Conservation (phyloP, 2,888 invertebrate species). For the Marasmarcha lunaedactyla region DNA sequence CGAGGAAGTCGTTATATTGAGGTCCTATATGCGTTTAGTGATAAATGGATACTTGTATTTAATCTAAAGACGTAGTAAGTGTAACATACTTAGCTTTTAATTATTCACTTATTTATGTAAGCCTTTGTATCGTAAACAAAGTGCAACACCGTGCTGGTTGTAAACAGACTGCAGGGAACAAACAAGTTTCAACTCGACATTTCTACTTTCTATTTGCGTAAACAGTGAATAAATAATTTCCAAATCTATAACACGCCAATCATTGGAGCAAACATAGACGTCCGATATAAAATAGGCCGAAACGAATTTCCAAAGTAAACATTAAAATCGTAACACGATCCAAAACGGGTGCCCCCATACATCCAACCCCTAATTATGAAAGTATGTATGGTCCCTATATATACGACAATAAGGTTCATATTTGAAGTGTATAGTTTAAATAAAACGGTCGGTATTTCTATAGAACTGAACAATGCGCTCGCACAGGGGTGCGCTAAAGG, state of each 20-base stretch:
- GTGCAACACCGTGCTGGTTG: too few species aligned
- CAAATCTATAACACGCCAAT: conserved; percentile 29
- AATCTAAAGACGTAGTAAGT: too few species aligned
- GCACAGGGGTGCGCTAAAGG: conserved; percentile 51
- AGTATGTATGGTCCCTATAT: not conserved
- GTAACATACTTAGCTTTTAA: too few species aligned
- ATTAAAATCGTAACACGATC: conserved; percentile 57
- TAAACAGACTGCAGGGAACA: too few species aligned
- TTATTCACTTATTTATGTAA: too few species aligned
- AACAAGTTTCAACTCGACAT: too few species aligned
- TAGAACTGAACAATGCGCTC: conserved; percentile 39
- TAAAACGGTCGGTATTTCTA: conserved; percentile 23
- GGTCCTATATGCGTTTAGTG: too few species aligned
- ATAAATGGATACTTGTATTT: too few species aligned
- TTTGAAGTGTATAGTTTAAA: not conserved
- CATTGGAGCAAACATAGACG: conserved; percentile 36
- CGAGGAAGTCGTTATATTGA: too few species aligned
- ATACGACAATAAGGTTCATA: not conserved
- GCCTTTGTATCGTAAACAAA: too few species aligned
- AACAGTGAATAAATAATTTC: too few species aligned
- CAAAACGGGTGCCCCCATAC: conserved; percentile 51
- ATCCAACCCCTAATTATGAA: not conserved
- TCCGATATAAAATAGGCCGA: conserved; percentile 47
- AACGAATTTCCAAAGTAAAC: conserved; percentile 69
- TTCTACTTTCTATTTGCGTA: too few species aligned